Conservation (phyloP, 92 coral and sea anemone species). For the Phymanthus crucifer region DNA sequence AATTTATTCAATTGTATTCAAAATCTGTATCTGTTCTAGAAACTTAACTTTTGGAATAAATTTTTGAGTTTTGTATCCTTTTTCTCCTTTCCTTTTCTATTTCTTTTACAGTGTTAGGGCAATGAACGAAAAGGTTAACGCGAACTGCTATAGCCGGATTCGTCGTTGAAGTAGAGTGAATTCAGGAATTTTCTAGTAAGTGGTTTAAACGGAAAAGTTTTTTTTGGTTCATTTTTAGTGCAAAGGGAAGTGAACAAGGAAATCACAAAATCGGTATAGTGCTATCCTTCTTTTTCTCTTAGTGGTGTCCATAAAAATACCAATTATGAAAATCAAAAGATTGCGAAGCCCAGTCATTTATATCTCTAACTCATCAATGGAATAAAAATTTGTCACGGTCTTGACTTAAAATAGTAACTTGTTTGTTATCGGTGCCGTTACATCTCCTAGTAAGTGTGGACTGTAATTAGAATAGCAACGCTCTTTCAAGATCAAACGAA, state of each 20-base stretch:
- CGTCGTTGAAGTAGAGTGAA: too few relatives aligned
- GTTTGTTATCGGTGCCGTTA: background rate
- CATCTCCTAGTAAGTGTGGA: background rate
- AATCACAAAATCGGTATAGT: too few relatives aligned
- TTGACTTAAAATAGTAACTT: background rate
- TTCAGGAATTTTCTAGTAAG: background rate
- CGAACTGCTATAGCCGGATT: too few relatives aligned
- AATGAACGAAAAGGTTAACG: too few relatives aligned
- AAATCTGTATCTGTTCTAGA: too few relatives aligned
- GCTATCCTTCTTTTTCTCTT: background rate
- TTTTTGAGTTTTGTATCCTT: too few relatives aligned
- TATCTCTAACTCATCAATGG: background rate
- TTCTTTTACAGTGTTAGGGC: too few relatives aligned
- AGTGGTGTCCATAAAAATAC: background rate
- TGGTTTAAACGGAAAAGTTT: background rate
- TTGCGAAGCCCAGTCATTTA: background rate
- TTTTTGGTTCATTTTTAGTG: background rate
- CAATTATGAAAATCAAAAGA: background rate
- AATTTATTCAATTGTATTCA: too few relatives aligned
- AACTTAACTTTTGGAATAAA: too few relatives aligned
- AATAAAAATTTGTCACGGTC: background rate
- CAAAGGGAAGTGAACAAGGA: background rate
- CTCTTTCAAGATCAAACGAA: conserved; percentile 6
- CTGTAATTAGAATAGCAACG: conserved; percentile 3
- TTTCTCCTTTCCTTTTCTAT: too few relatives aligned